phyloP scores from a whole-genome alignment of 2,113 vertebrate species.

The Cryptomyrus ogoouensis region DNA sequence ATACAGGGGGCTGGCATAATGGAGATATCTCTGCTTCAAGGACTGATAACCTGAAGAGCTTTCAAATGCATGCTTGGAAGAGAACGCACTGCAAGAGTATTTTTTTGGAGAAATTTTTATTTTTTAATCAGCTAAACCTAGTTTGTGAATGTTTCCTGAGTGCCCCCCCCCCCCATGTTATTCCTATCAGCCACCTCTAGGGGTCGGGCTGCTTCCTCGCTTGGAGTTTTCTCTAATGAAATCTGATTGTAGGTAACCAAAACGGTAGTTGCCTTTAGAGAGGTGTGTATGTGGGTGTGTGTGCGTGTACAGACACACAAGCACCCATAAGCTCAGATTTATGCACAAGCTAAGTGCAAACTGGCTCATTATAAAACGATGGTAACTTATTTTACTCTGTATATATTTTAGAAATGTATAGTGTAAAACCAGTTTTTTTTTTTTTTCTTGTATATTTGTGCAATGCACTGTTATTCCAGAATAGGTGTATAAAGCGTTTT shows the following conservation, averaged over 20 bases:
- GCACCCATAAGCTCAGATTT: constrained; percentile 15
- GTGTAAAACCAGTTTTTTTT: constrained; percentile 91
- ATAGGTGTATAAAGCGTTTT: constrained; percentile 65
- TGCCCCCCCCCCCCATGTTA: constrained; percentile 86
- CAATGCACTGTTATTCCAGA: constrained; percentile 87
- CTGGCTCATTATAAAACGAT: constrained; percentile 75
- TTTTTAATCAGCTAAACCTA: constrained; percentile 98
- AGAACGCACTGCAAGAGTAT: constrained; percentile 92
- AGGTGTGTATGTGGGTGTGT: constrained; percentile 14
- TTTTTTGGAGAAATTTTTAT: constrained; percentile 95
- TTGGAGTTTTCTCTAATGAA: constrained; percentile 75
- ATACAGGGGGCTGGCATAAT: neutral
- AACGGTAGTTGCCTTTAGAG: constrained; percentile 95
- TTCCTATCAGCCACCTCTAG: constrained; percentile 77
- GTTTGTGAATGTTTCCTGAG: constrained; percentile 90
- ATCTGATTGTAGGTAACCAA: constrained; percentile 91
- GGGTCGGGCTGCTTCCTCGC: constrained; percentile 83
- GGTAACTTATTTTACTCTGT: constrained; percentile 99
- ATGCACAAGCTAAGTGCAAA: constrained; percentile 60
- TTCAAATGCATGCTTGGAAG: constrained; percentile 82
- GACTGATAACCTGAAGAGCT: constrained; percentile 34
- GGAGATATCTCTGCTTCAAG: constrained; percentile 53
- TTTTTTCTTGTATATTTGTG: constrained; percentile 80
- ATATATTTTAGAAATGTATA: constrained; percentile 98
- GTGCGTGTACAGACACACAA: neutral